These are phyloP conservation scores for Hippopotamyrus pictus DNA, from an alignment of 2,797 vertebrate genomes.

Conservation along the genomic window DNA sequence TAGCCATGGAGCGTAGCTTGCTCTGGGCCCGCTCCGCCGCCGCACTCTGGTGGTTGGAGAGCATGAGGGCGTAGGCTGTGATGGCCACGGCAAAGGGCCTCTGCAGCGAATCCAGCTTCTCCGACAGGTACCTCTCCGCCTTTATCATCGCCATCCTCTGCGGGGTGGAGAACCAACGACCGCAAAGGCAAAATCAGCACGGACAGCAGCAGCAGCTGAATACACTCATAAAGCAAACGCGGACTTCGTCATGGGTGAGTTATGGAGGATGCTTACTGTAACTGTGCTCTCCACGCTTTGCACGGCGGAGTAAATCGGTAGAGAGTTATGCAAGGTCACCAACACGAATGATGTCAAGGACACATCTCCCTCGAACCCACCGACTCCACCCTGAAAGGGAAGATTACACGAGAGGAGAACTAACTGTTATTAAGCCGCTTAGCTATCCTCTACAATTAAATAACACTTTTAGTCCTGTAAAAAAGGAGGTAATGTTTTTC, in stretches of 20 bases:
- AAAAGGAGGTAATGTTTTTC: not conserved
- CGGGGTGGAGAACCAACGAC: not conserved
- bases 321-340: slow-evolving; percentile 44
- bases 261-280: not conserved
- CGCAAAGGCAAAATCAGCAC: not conserved
- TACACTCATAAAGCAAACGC: not conserved
- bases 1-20: slow-evolving; percentile 38
- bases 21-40: slow-evolving; percentile 21
- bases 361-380: slow-evolving; percentile 41
- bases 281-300: slow-evolving; percentile 19
- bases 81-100: slow-evolving; percentile 49
- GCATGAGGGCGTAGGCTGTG: slow-evolving; percentile 51
- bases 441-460: not conserved
- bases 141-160: slow-evolving; percentile 39
- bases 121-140: slow-evolving; percentile 41
- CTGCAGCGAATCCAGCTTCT: slow-evolving; percentile 29
- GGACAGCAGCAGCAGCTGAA: not conserved
- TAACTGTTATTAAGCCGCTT: not conserved
- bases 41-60: slow-evolving; percentile 24
- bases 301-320: not conserved
- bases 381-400: slow-evolving; percentile 51
- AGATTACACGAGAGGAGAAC: not conserved
- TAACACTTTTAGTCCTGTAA: not conserved
- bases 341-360: slow-evolving; percentile 57
- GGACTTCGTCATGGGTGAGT: not conserved